Evolutionary conservation across 2,888 invertebrate species (phyloP).

Genomic region (Slavum lentiscoides): DNA sequence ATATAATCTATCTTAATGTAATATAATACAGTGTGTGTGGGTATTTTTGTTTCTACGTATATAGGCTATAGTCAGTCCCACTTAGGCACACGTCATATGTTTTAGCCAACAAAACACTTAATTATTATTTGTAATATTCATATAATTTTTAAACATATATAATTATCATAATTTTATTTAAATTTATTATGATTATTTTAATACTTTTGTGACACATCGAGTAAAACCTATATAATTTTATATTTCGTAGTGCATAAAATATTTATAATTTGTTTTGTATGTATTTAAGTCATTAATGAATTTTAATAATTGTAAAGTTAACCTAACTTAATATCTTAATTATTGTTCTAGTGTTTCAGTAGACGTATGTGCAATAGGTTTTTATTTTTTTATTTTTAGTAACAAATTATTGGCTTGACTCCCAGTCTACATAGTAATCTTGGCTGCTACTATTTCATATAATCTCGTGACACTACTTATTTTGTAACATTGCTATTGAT

Average conservation of each 20-base stretch:
- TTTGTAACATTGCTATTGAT: constrained; percentile 25
- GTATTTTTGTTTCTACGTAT: too few relatives aligned
- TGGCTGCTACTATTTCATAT: constrained; percentile 41
- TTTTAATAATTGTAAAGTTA: constrained; percentile 5
- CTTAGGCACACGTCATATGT: not conserved
- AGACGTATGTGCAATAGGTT: constrained; percentile 11
- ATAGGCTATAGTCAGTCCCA: too few relatives aligned
- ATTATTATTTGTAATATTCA: not conserved
- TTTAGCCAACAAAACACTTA: not conserved
- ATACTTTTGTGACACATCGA: not conserved
- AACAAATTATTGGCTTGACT: constrained; percentile 41
- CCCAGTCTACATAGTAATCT: constrained; percentile 30
- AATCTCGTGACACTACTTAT: constrained; percentile 10
- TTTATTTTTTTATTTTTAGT: constrained; percentile 50
- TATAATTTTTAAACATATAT: not conserved
- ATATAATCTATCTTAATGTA: too few relatives aligned
- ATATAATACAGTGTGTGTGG: too few relatives aligned
- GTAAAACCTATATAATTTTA: not conserved
- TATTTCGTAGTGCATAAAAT: not conserved
- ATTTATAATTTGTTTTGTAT: not conserved
- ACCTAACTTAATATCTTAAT: constrained; percentile 38
- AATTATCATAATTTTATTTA: not conserved
- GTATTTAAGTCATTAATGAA: not conserved
- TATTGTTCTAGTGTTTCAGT: constrained; percentile 34
- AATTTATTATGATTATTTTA: not conserved